A percentile compares a stretch with the other conserved stretches of the same genome.
phyloP scores from a whole-genome alignment of 2,888 invertebrate species.

The Helobdella robusta region DNA sequence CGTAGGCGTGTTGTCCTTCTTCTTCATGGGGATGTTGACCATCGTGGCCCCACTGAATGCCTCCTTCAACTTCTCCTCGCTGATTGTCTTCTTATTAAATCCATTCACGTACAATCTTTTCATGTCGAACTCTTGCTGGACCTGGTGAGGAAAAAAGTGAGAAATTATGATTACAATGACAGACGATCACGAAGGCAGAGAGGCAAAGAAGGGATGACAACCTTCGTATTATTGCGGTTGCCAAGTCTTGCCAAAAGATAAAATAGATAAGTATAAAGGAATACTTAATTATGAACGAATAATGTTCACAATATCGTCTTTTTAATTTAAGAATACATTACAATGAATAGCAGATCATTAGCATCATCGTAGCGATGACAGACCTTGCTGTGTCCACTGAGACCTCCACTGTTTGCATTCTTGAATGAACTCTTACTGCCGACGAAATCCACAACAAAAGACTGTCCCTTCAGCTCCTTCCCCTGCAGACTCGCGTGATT shows the following conservation, averaged over 20 bases:
- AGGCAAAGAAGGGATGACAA: no score
- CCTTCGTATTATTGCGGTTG: no score
- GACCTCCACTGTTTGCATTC: not conserved
- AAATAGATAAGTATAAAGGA: no score
- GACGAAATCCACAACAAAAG: not conserved
- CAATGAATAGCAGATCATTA: not conserved
- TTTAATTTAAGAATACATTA: not conserved
- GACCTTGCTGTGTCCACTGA: no score
- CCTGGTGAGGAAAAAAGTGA: not conserved
- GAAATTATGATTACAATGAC: not conserved
- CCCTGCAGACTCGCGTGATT: not conserved
- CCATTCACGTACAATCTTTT: slow-evolving; percentile 18
- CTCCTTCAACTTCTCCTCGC: slow-evolving; percentile 15
- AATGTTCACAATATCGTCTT: not conserved
- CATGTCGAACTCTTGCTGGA: not conserved
- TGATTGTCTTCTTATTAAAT: slow-evolving; percentile 17
- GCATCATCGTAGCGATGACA: no score
- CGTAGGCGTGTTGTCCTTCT: not conserved
- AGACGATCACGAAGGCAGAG: no score
- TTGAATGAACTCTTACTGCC: not conserved
- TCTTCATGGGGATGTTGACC: slow-evolving; percentile 1
- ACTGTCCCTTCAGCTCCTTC: not conserved
- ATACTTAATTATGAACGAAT: not conserved
- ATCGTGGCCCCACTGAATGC: not conserved
- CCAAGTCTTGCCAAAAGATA: no score